Conservation (phyloP, 2,888 invertebrate genomes). For the Tyria jacobaeae region DNA sequence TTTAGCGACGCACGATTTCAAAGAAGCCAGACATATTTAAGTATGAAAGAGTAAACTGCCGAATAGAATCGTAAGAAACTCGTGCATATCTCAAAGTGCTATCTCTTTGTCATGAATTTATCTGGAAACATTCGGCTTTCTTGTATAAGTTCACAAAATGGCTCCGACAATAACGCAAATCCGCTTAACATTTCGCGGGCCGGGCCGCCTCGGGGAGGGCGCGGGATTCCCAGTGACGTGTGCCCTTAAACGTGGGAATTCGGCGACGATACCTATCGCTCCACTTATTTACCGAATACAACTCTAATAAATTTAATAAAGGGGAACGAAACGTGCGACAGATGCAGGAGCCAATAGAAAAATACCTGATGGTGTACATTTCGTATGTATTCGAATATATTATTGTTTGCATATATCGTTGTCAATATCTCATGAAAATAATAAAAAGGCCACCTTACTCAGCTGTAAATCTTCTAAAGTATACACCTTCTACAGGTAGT, state of each 20-base stretch:
- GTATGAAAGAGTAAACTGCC: slow-evolving; percentile 13
- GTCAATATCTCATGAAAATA: slow-evolving; percentile 57
- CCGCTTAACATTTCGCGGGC: slow-evolving; percentile 68
- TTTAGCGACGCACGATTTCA: slow-evolving; percentile 16
- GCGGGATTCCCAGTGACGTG: slow-evolving; percentile 74
- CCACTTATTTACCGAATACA: slow-evolving; percentile 75
- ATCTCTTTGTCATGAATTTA: slow-evolving; percentile 46
- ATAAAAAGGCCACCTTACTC: slow-evolving; percentile 59
- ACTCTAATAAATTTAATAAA: slow-evolving; percentile 81
- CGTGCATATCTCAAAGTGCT: slow-evolving; percentile 32
- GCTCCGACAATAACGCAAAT: slow-evolving; percentile 71
- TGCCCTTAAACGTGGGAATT: slow-evolving; percentile 57
- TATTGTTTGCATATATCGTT: slow-evolving; percentile 57
- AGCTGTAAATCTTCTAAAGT: slow-evolving; percentile 67
- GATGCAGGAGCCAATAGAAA: slow-evolving; percentile 57
- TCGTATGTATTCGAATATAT: slow-evolving; percentile 47
- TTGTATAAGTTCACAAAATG: slow-evolving; percentile 66
- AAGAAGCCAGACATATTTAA: slow-evolving; percentile 3
- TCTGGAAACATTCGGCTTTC: slow-evolving; percentile 50
- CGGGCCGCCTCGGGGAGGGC: slow-evolving; percentile 54
- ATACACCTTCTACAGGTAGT: slow-evolving; percentile 80
- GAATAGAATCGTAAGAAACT: slow-evolving; percentile 23
- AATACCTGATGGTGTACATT: slow-evolving; percentile 41
- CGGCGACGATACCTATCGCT: slow-evolving; percentile 69
- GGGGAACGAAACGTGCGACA: slow-evolving; percentile 72